phyloP scores from a whole-genome alignment of 2,888 invertebrate species.

The Pelosia muscerda region DNA sequence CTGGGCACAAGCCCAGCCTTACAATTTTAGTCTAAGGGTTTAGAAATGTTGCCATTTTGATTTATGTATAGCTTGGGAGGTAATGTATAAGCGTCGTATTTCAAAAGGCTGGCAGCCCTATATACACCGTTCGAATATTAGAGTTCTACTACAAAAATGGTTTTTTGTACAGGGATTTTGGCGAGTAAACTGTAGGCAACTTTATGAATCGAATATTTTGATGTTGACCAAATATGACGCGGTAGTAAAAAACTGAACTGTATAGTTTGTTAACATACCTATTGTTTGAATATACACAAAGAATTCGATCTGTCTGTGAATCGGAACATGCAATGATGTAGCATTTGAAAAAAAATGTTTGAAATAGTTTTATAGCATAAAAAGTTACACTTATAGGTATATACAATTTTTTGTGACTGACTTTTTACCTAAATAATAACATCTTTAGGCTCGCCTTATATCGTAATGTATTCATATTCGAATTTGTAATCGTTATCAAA shows the following conservation, averaged over 20 bases:
- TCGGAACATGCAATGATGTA: not conserved
- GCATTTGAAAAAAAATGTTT: not conserved
- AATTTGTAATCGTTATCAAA: no score
- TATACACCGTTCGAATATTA: constrained; percentile 36
- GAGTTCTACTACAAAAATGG: constrained; percentile 26
- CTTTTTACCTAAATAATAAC: no score
- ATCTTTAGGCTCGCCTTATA: no score
- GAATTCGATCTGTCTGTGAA: not conserved
- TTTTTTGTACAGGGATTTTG: constrained; percentile 29
- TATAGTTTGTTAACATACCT: not conserved
- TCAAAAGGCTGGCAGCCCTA: constrained; percentile 33
- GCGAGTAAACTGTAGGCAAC: constrained; percentile 28
- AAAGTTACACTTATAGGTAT: not conserved
- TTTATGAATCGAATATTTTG: constrained; percentile 41
- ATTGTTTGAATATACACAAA: not conserved
- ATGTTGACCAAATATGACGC: constrained; percentile 21
- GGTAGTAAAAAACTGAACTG: not conserved
- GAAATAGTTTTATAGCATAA: not conserved
- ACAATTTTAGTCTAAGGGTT: constrained; percentile 18
- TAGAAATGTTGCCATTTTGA: constrained; percentile 21
- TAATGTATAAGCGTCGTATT: constrained; percentile 21
- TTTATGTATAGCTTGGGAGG: constrained; percentile 17
- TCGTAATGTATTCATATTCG: no score
- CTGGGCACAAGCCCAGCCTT: constrained; percentile 30
- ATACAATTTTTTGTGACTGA: no score